Evolutionary conservation across 2,888 invertebrate species (phyloP), one percentile per base, ranked within the genome.

Genomic region (Deilephila elpenor): DNA sequence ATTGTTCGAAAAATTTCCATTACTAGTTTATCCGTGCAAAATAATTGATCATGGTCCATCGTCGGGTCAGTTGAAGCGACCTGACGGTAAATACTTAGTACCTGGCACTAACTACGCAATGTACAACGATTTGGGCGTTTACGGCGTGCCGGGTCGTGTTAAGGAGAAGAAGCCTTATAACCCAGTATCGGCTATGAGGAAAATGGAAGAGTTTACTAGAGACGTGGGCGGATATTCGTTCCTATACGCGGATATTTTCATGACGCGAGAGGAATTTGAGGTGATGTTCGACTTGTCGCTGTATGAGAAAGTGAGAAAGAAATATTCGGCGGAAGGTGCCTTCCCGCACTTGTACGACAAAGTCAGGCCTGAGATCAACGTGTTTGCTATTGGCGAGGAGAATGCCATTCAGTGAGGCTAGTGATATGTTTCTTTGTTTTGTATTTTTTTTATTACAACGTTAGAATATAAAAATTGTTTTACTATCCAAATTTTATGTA

Each of bases 71-170:
- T 82, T 96, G 20, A 93, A 93, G 78, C 86, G 94, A 53, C 96
- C 96, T 0, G 85, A 92, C 32, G 75, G 87, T 0, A 95, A 96
- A 74, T 96, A 96, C 81, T 81, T 96, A 70, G 95, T 96, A 0
- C 96, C 96, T 0, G 96, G 96, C 1, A 95, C 96, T 0, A 93
- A 96, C 82, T 96, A 96, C 88, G 96, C 96, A 5, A 96, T 97
- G 96, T 97, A 96, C 82, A 96, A 97, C 81, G 96, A 97, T 87
- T 89, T 96, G 71, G 96, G 97, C 0, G 95, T 97, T 19, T 97
- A 97, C 77, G 97, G 96, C 0, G 96, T 96, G 0, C 96, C 96
- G 0, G 96, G 96, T 0, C 95, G 92, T 77, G 96, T 97, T 0
- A 95, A 95, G 80, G 90, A 95, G 59, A 95, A 95, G 85, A 91